Percentiles rank a stretch among this genome's conserved stretches.
phyloP scores from a whole-genome alignment of 1,140 invertebrate genomes.

The Platyscapa corneri region DNA sequence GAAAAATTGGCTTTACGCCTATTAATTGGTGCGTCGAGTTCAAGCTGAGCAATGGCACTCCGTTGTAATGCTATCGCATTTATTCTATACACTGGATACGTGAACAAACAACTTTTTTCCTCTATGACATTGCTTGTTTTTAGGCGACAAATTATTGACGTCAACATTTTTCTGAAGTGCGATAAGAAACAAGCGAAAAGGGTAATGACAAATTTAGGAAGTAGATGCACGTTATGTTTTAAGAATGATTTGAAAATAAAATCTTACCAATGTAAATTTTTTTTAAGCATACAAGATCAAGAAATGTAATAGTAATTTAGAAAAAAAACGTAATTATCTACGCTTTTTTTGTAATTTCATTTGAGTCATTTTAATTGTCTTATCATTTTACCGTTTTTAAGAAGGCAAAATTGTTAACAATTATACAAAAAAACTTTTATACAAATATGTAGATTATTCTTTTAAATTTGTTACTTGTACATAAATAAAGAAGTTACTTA shows the following conservation, averaged over 20 bases:
- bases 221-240: neutral
- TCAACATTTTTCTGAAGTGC: neutral
- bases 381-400: too few relatives aligned
- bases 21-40: constrained; percentile 44
- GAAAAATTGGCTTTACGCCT: constrained; percentile 47
- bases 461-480: too few relatives aligned
- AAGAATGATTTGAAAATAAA: neutral
- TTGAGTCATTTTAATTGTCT: too few relatives aligned
- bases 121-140: constrained; percentile 16
- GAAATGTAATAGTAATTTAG: neutral
- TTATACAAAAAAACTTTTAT: too few relatives aligned
- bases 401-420: too few relatives aligned
- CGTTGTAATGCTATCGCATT: constrained; percentile 34
- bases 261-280: neutral
- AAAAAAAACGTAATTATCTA: too few relatives aligned
- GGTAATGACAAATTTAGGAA: neutral
- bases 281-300: neutral
- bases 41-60: neutral
- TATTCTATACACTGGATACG: neutral
- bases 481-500: too few relatives aligned
- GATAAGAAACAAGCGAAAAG: neutral
- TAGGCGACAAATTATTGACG: constrained; percentile 27
- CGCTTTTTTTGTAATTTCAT: too few relatives aligned
- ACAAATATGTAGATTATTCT: too few relatives aligned
- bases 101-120: neutral